Conservation (phyloP, 1,140 invertebrate genomes). For the Tetranychus urticae region DNA sequence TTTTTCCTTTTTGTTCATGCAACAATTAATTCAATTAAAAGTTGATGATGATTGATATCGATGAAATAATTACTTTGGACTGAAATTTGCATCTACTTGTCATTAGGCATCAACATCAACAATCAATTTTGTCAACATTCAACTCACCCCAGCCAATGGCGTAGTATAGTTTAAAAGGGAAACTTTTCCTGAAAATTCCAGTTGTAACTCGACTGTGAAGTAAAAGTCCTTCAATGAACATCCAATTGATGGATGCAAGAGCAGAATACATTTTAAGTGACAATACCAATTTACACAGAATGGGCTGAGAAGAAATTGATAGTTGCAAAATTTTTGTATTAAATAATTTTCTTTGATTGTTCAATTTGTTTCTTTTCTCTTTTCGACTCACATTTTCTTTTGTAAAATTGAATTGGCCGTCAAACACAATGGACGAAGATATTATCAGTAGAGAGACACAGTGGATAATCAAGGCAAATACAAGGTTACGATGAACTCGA, state of each 20-base stretch:
- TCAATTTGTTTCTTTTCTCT: background rate
- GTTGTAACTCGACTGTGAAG: conserved; percentile 25
- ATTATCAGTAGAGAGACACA: conserved; percentile 23
- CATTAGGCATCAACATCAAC: too few species aligned
- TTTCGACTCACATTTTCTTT: background rate
- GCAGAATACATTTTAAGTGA: conserved; percentile 25
- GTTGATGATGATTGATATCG: too few species aligned
- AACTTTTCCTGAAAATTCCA: conserved; percentile 25
- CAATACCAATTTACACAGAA: conserved; percentile 24
- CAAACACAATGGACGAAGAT: conserved; percentile 14
- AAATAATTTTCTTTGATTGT: too few species aligned
- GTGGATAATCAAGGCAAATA: conserved; percentile 23
- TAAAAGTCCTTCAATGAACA: conserved; percentile 31
- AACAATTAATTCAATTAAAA: too few species aligned
- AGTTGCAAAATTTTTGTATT: background rate
- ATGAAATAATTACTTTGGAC: too few species aligned
- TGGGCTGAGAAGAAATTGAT: background rate
- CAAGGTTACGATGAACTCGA: conserved; percentile 26
- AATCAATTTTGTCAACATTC: background rate
- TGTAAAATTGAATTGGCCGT: background rate
- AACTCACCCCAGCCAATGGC: conserved; percentile 29
- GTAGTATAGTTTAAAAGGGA: conserved; percentile 26
- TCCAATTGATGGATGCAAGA: conserved; percentile 30
- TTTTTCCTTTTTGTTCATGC: background rate
- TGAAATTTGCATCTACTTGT: too few species aligned